Conservation (phyloP, 1,140 invertebrate genomes). For the Drosophila repletoides region DNA sequence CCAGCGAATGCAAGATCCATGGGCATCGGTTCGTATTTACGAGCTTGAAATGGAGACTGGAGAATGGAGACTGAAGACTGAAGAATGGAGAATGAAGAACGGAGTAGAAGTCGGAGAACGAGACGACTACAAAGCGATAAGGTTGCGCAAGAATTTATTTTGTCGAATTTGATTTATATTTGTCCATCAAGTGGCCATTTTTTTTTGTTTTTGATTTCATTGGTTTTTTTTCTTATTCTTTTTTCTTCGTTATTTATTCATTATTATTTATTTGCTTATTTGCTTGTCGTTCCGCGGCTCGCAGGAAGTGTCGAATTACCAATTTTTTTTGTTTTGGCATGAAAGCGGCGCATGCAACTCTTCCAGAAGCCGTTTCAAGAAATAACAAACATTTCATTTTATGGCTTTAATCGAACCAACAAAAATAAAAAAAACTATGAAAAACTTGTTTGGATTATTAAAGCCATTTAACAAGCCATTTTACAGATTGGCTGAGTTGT, state of each 20-base stretch:
- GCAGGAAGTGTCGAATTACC: conserved; percentile 71
- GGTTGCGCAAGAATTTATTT: conserved; percentile 65
- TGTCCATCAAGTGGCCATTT: conserved; percentile 65
- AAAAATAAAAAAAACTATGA: conserved; percentile 1
- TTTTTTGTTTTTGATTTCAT: conserved; percentile 51
- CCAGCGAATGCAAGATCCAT: conserved; percentile 36
- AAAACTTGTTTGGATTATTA: too few species aligned
- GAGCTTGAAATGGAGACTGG: conserved; percentile 51
- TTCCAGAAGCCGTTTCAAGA: background rate
- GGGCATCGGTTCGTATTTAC: conserved; percentile 36
- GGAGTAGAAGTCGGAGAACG: too few species aligned
- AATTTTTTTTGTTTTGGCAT: conserved; percentile 18
- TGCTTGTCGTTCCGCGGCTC: conserved; percentile 39
- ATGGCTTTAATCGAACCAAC: background rate
- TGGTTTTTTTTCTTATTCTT: conserved; percentile 39
- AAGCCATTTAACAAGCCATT: too few species aligned
- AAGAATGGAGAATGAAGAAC: background rate
- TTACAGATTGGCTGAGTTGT: too few species aligned
- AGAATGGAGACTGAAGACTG: background rate
- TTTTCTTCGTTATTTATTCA: conserved; percentile 14
- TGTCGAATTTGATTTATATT: conserved; percentile 43
- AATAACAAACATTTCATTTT: conserved; percentile 18
- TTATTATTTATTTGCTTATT: conserved; percentile 57
- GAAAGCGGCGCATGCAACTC: conserved; percentile 51
- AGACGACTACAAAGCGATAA: conserved; percentile 7